Percentiles rank a stretch among this genome's conserved stretches.
Conservation (phyloP, 2,797 vertebrate genomes). For the Phrynocephalus vlangalii region DNA sequence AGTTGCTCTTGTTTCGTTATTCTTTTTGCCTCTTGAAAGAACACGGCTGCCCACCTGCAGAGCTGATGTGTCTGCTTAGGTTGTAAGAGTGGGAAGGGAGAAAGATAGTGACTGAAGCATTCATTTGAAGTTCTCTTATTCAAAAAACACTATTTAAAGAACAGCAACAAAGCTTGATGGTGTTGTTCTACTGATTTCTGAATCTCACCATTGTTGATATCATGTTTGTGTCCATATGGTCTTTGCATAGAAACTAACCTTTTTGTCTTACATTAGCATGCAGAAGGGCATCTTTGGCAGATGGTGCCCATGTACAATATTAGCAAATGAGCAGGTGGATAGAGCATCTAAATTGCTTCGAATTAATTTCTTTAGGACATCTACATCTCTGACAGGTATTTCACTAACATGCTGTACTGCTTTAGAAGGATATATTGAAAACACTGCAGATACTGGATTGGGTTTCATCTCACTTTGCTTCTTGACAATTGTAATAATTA, state of each 20-base stretch:
- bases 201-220: background rate
- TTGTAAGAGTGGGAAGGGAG: background rate
- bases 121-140: background rate
- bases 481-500: background rate
- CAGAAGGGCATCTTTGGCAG: background rate
- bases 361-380: background rate
- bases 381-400: background rate
- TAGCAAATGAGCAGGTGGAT: background rate
- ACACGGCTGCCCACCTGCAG: too few species aligned
- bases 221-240: background rate
- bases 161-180: background rate
- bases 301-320: background rate
- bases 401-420: background rate
- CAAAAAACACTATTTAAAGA: background rate
- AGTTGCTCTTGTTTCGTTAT: background rate
- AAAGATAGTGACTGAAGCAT: background rate
- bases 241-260: background rate
- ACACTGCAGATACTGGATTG: background rate
- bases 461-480: background rate
- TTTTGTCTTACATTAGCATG: background rate
- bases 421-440: background rate
- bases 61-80: background rate
- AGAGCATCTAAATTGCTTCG: background rate
- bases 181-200: background rate
- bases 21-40: background rate